Conservation (phyloP, 2,888 invertebrate species). For the Eulithis prunata region DNA sequence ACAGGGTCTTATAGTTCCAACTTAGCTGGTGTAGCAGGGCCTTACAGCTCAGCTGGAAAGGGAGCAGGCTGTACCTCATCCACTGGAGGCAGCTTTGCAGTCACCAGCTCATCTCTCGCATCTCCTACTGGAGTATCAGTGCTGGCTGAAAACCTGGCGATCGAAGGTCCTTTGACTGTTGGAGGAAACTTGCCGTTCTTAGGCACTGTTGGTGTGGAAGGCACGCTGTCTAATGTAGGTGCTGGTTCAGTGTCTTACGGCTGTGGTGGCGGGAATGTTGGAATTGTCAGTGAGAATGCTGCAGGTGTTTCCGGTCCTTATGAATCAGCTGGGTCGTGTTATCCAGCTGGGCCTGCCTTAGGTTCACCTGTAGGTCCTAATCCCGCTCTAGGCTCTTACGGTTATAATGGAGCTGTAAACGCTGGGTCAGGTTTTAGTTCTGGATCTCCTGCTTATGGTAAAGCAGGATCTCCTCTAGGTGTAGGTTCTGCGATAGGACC, state of each 20-base stretch:
- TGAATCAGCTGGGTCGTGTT: constrained; percentile 14
- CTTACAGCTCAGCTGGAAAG: constrained; percentile 1
- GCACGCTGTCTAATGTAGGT: constrained; percentile 38
- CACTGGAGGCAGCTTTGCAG: constrained; percentile 37
- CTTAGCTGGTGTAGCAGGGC: background rate
- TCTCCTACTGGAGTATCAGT: constrained; percentile 46
- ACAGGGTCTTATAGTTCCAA: background rate
- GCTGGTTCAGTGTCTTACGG: constrained; percentile 43
- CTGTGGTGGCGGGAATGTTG: constrained; percentile 43
- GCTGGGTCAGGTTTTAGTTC: background rate
- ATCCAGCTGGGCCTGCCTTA: background rate
- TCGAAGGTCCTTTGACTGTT: constrained; percentile 45
- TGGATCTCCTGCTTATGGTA: background rate
- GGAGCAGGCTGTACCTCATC: constrained; percentile 10
- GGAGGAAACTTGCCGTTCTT: constrained; percentile 47
- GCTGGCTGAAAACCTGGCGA: constrained; percentile 46
- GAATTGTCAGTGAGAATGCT: constrained; percentile 33
- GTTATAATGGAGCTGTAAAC: background rate
- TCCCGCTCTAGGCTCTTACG: background rate
- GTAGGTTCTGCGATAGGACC: constrained; percentile 1
- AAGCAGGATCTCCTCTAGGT: constrained; percentile 2
- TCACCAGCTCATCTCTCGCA: constrained; percentile 43
- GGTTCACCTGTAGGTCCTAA: background rate
- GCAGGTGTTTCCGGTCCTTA: constrained; percentile 16
- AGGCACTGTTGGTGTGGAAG: constrained; percentile 45